These are phyloP conservation scores for Pristionchus exspectatus DNA, from an alignment of 2,888 invertebrate species.

Conservation along the genomic window DNA sequence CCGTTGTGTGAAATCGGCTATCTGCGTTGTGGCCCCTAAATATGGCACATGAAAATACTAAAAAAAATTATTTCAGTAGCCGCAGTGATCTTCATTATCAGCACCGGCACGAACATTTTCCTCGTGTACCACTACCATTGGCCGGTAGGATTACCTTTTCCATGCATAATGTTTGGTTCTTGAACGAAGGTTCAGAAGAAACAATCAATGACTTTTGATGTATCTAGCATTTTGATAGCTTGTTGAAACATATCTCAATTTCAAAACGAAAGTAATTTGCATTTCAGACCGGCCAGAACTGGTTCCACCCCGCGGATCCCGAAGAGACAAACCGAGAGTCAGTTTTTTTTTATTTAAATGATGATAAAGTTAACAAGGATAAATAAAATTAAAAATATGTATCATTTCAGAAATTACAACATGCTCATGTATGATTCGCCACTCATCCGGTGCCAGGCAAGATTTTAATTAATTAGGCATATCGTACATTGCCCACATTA, in stretches of 20 bases:
- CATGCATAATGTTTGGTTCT: neutral
- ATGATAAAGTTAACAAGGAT: neutral
- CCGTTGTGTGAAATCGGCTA: too few relatives aligned
- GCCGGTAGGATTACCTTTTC: neutral
- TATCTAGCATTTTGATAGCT: neutral
- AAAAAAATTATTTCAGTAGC: neutral
- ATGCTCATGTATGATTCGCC: slow-evolving; percentile 58
- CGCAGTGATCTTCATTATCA: neutral
- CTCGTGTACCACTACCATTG: slow-evolving; percentile 54
- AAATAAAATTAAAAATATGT: neutral
- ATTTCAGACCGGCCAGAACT: neutral
- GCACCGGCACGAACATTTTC: slow-evolving; percentile 55
- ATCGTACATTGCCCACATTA: too few relatives aligned
- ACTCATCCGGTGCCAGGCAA: slow-evolving; percentile 54
- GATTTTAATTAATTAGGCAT: neutral
- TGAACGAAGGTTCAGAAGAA: too few relatives aligned
- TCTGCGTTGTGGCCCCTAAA: too few relatives aligned
- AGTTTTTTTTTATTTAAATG: neutral
- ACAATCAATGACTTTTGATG: too few relatives aligned
- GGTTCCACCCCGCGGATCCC: neutral
- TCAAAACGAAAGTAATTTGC: neutral
- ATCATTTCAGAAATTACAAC: slow-evolving; percentile 47
- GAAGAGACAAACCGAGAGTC: neutral
- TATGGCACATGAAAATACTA: too few relatives aligned
- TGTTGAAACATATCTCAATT: neutral